Percentiles rank a stretch among this genome's conserved stretches.
phyloP scores from a whole-genome alignment of 1,140 invertebrate species.

The Popillia japonica region DNA sequence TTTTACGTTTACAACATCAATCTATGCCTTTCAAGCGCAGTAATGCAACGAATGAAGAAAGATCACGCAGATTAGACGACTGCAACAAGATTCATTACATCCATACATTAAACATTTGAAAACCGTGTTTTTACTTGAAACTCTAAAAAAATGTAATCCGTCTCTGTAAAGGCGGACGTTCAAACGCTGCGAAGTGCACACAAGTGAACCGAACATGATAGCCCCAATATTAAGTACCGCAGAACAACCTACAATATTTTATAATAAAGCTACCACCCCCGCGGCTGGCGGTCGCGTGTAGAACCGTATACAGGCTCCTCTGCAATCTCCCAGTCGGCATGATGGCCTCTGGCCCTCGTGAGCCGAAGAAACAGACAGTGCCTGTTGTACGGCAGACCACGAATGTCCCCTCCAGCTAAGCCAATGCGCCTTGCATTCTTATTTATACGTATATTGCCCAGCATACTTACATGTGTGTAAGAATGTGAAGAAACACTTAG shows the following conservation, averaged over 20 bases:
- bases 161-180: conserved; percentile 25
- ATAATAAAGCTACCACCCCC: conserved; percentile 56
- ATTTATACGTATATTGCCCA: conserved; percentile 34
- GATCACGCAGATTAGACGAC: too few relatives aligned
- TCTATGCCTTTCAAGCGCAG: too few relatives aligned
- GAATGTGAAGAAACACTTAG: conserved; percentile 39
- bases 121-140: too few relatives aligned
- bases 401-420: conserved; percentile 54
- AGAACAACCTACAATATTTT: conserved; percentile 49
- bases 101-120: too few relatives aligned
- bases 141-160: neutral
- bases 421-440: conserved; percentile 49
- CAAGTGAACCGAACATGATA: conserved; percentile 42
- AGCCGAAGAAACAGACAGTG: conserved; percentile 49
- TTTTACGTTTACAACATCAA: too few relatives aligned
- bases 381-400: conserved; percentile 53
- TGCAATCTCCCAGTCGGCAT: conserved; percentile 53
- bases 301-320: conserved; percentile 44
- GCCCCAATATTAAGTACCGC: conserved; percentile 43
- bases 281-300: conserved; percentile 57
- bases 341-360: conserved; percentile 54
- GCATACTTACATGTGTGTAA: conserved; percentile 15
- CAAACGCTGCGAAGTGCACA: conserved; percentile 34
- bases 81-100: too few relatives aligned
- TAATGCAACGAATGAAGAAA: too few relatives aligned